phyloP scores from a whole-genome alignment of 2,888 invertebrate species.

The Caenorhabditis sulstoni region DNA sequence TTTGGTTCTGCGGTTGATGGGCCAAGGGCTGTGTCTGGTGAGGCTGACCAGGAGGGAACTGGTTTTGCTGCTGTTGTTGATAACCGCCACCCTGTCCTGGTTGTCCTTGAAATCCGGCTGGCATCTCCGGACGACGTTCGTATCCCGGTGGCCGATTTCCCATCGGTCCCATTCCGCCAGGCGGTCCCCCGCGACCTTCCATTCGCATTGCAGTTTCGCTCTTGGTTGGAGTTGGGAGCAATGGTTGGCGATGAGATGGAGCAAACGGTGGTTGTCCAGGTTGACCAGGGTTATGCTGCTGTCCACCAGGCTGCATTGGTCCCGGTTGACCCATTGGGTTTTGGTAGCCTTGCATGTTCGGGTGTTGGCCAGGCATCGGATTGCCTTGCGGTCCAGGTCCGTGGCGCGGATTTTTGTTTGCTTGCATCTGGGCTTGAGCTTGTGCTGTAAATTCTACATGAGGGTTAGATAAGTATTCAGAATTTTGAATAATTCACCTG shows the following conservation, averaged over 20 bases:
- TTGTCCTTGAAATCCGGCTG: background rate
- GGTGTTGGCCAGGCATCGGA: constrained; percentile 12
- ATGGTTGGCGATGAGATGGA: background rate
- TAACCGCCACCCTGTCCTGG: background rate
- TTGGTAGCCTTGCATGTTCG: constrained; percentile 18
- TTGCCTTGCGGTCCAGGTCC: constrained; percentile 6
- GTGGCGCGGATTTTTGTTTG: too few species aligned
- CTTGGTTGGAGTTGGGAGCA: constrained; percentile 12
- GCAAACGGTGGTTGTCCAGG: constrained; percentile 6
- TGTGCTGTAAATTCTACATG: constrained; percentile 10
- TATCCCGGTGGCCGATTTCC: too few species aligned
- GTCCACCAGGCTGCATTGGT: constrained; percentile 34
- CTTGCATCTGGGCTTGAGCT: constrained; percentile 7
- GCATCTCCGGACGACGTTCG: too few species aligned
- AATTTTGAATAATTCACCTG: background rate
- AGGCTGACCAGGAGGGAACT: background rate
- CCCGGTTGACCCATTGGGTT: constrained; percentile 32
- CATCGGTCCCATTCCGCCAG: constrained; percentile 19
- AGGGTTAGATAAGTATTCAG: background rate
- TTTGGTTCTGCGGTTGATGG: constrained; percentile 35
- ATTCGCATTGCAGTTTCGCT: background rate
- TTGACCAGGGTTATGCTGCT: constrained; percentile 1
- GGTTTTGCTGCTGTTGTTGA: constrained; percentile 6
- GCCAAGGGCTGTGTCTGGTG: too few species aligned
- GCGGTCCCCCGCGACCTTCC: too few species aligned